Conservation (phyloP, 1,140 invertebrate genomes). For the Drosophila nigrodunni region DNA sequence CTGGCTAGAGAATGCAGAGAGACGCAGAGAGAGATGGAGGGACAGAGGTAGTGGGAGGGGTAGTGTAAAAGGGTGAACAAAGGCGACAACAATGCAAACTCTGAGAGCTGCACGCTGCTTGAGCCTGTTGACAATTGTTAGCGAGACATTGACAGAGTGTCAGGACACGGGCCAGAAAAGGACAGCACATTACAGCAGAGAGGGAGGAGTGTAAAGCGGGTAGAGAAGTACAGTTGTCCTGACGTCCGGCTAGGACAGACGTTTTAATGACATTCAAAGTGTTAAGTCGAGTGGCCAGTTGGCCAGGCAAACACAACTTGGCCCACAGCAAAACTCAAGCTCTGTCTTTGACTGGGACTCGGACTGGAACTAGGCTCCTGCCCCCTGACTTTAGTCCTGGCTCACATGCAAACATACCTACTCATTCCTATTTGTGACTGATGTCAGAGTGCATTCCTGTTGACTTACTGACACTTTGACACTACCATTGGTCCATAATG, state of each 20-base stretch:
- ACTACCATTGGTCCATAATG: conserved; percentile 51
- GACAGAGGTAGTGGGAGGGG: no score
- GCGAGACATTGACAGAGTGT: conserved; percentile 81
- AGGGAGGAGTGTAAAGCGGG: conserved; percentile 7
- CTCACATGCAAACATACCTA: conserved; percentile 28
- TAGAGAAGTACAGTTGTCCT: not conserved
- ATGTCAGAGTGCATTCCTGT: conserved; percentile 64
- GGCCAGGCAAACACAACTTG: conserved; percentile 38
- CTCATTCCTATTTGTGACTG: conserved; percentile 7
- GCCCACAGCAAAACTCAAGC: not conserved
- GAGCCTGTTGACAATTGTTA: conserved; percentile 82
- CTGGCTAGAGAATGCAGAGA: conserved; percentile 47
- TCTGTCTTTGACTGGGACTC: conserved; percentile 8
- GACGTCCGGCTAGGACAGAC: conserved; percentile 35
- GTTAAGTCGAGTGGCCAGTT: conserved; percentile 67
- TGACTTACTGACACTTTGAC: conserved; percentile 82
- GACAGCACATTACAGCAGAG: not conserved
- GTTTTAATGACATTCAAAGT: conserved; percentile 81
- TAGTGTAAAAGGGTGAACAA: conserved; percentile 29
- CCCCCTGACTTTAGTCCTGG: not conserved
- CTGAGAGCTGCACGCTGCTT: conserved; percentile 65
- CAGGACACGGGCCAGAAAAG: conserved; percentile 6
- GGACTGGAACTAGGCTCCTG: not conserved
- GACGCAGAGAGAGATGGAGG: conserved; percentile 26
- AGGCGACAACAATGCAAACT: conserved; percentile 51